Evolutionary conservation across 2,797 vertebrate species (phyloP).

Genomic region (Valencia hispanica): DNA sequence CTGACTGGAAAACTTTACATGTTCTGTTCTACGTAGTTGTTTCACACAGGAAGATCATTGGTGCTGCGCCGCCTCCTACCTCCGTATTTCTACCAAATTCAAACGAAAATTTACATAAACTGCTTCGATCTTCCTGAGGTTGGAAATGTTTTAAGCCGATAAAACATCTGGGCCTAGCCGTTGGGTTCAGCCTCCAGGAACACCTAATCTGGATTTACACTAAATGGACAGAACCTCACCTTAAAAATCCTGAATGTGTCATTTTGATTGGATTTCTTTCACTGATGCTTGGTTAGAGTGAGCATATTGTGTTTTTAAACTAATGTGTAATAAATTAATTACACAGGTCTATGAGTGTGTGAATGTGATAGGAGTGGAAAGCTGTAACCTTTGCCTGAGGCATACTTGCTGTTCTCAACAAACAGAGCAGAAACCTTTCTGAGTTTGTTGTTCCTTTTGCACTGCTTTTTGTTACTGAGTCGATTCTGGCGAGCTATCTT

Average conservation of each 20-base stretch:
- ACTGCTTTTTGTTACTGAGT: conserved; percentile 65
- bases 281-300: conserved; percentile 21
- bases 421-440: conserved; percentile 58
- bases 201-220: not conserved
- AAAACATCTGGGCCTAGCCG: not conserved
- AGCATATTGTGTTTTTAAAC: conserved; percentile 42
- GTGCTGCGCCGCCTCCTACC: not conserved
- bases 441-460: conserved; percentile 74
- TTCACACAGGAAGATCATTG: not conserved
- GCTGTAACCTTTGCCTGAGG: conserved; percentile 48
- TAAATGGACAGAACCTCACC: not conserved
- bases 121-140: not conserved
- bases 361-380: conserved; percentile 44
- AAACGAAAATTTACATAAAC: not conserved
- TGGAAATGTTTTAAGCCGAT: not conserved
- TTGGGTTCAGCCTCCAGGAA: not conserved
- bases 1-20: not conserved
- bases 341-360: conserved; percentile 42
- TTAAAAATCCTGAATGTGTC: not conserved
- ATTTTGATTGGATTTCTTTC: conserved; percentile 1
- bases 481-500: conserved; percentile 68
- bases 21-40: not conserved
- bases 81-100: too few relatives aligned
- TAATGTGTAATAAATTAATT: conserved; percentile 37
- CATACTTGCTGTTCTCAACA: conserved; percentile 70